Evolutionary conservation across 2,113 vertebrate species (phyloP).

Genomic region (Nematolebias whitei): DNA sequence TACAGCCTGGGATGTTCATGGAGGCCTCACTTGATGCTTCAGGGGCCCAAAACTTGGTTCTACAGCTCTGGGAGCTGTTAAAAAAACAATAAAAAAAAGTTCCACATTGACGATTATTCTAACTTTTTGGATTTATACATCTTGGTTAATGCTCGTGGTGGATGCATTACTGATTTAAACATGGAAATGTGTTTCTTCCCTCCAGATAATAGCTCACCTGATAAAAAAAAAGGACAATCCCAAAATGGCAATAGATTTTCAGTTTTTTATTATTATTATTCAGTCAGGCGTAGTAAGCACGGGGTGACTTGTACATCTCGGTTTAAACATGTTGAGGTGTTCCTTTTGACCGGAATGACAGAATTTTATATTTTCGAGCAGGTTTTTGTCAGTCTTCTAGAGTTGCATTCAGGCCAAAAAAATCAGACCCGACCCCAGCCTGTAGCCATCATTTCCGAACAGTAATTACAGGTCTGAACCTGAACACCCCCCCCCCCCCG

Average conservation of each 20-base stretch:
- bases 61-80: slow-evolving; percentile 70
- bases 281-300: slow-evolving; percentile 64
- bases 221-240: slow-evolving; percentile 70
- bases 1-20: slow-evolving; percentile 56
- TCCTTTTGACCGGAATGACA: background rate
- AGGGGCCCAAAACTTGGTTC: slow-evolving; percentile 48
- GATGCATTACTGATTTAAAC: slow-evolving; percentile 74
- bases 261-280: slow-evolving; percentile 52
- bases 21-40: slow-evolving; percentile 46
- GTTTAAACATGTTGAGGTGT: slow-evolving; percentile 50
- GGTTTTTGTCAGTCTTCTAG: background rate
- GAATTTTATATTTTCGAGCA: background rate
- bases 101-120: slow-evolving; percentile 76
- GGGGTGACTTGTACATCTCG: slow-evolving; percentile 55
- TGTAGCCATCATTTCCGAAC: no score
- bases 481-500: no score
- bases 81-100: slow-evolving; percentile 74
- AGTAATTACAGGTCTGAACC: no score
- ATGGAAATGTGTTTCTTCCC: slow-evolving; percentile 63
- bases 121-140: slow-evolving; percentile 78
- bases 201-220: slow-evolving; percentile 63
- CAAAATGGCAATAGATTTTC: slow-evolving; percentile 51
- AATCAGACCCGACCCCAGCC: no score
- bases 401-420: no score
- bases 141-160: slow-evolving; percentile 68